phyloP scores from a whole-genome alignment of 2,797 vertebrate genomes.

The Cossypha niveicapilla region DNA sequence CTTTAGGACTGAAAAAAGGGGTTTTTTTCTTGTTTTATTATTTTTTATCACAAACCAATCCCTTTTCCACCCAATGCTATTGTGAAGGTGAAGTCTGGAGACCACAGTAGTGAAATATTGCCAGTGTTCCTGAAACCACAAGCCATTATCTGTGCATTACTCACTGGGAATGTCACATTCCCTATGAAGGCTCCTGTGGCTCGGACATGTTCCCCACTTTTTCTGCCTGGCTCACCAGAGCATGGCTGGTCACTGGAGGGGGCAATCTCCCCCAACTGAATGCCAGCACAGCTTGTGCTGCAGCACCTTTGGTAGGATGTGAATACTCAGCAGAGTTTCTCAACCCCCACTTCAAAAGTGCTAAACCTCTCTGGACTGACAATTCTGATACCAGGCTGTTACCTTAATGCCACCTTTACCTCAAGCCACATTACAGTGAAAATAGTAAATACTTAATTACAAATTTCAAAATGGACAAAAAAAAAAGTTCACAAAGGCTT shows the following conservation, averaged over 20 bases:
- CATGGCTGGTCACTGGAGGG: not conserved
- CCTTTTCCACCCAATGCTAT: not conserved
- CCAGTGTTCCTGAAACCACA: not conserved
- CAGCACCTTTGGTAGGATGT: not conserved
- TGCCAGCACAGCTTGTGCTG: not conserved
- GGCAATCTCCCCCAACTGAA: not conserved
- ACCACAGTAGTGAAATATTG: not conserved
- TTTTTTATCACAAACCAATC: not conserved
- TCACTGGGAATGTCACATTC: not conserved
- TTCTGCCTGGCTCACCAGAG: not conserved
- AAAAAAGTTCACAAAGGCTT: not conserved
- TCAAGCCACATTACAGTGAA: not conserved
- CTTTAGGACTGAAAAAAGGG: not conserved
- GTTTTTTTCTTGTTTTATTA: not conserved
- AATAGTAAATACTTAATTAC: not conserved
- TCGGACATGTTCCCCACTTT: not conserved
- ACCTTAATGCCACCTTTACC: not conserved
- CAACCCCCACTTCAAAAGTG: not conserved
- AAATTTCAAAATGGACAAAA: not conserved
- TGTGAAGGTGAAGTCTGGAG: not conserved
- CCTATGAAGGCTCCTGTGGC: not conserved
- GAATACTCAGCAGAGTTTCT: not conserved
- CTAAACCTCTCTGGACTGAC: not conserved
- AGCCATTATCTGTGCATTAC: not conserved
- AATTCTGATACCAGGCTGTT: not conserved